phyloP scores from a whole-genome alignment of 2,888 invertebrate genomes.

The Xylota segnis region DNA sequence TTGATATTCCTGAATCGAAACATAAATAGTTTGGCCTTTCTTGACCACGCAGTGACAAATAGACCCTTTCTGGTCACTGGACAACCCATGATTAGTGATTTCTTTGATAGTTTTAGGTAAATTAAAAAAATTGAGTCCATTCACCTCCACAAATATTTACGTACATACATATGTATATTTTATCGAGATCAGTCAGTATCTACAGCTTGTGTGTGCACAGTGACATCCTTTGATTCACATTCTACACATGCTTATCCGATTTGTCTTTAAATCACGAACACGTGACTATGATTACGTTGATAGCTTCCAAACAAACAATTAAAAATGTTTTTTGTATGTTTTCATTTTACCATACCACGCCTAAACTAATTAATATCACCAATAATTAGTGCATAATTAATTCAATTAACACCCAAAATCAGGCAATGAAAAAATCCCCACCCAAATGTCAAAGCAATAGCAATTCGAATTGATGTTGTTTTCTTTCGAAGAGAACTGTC shows the following conservation, averaged over 20 bases:
- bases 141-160: too few species aligned
- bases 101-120: too few species aligned
- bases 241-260: not conserved
- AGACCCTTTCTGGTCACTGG: too few species aligned
- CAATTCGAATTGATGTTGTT: not conserved
- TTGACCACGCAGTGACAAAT: too few species aligned
- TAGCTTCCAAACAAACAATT: conserved; percentile 8
- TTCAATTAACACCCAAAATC: conserved; percentile 22
- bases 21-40: too few species aligned
- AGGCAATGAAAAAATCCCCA: not conserved
- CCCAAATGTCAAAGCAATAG: not conserved
- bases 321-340: not conserved
- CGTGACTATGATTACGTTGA: conserved; percentile 1
- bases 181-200: too few species aligned
- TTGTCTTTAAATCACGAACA: not conserved
- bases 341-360: not conserved
- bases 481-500: not conserved
- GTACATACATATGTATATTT: too few species aligned
- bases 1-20: too few species aligned
- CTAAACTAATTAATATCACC: conserved; percentile 13
- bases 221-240: too few species aligned
- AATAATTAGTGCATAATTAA: conserved; percentile 5
- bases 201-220: too few species aligned
- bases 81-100: too few species aligned
- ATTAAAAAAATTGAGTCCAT: too few species aligned